Conservation (phyloP, 2,888 invertebrate genomes). For the Pecten maximus region DNA sequence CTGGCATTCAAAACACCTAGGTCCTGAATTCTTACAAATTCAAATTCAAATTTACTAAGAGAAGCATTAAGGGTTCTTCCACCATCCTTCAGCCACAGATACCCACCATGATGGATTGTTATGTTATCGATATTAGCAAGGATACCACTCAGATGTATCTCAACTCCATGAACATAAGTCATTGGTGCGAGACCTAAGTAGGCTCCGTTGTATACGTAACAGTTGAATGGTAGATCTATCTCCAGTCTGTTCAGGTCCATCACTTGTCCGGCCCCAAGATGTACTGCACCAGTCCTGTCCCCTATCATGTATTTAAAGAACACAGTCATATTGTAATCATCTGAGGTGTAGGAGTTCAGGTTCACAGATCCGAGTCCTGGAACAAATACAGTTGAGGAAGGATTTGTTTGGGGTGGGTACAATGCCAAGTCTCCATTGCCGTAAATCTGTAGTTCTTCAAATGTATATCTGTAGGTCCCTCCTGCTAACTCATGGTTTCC, state of each 20-base stretch:
- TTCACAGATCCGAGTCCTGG: slow-evolving; percentile 53
- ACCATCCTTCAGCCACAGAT: slow-evolving; percentile 73
- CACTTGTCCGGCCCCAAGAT: slow-evolving; percentile 66
- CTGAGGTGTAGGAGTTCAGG: slow-evolving; percentile 45
- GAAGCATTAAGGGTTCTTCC: slow-evolving; percentile 63
- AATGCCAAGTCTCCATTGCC: slow-evolving; percentile 74
- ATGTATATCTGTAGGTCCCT: slow-evolving; percentile 60
- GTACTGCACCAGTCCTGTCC: slow-evolving; percentile 72
- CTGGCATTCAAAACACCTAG: slow-evolving; percentile 67
- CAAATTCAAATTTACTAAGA: slow-evolving; percentile 66
- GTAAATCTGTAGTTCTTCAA: slow-evolving; percentile 75
- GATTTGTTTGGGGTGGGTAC: slow-evolving; percentile 60
- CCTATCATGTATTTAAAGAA: slow-evolving; percentile 77
- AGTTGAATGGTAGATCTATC: slow-evolving; percentile 74
- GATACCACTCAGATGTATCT: slow-evolving; percentile 71
- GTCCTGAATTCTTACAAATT: slow-evolving; percentile 69
- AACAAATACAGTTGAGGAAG: slow-evolving; percentile 49
- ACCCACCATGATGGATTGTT: slow-evolving; percentile 72
- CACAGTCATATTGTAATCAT: slow-evolving; percentile 63
- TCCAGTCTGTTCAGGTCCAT: slow-evolving; percentile 69
- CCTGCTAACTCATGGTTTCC: slow-evolving; percentile 68
- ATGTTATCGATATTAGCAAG: slow-evolving; percentile 71
- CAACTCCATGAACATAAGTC: slow-evolving; percentile 73
- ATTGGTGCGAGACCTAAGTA: slow-evolving; percentile 70
- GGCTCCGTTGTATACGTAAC: slow-evolving; percentile 69